Evolutionary conservation across 92 coral and sea anemone genomes (phyloP), one percentile per base, ranked within the genome.

Genomic region (Scolanthus callimorphus): DNA sequence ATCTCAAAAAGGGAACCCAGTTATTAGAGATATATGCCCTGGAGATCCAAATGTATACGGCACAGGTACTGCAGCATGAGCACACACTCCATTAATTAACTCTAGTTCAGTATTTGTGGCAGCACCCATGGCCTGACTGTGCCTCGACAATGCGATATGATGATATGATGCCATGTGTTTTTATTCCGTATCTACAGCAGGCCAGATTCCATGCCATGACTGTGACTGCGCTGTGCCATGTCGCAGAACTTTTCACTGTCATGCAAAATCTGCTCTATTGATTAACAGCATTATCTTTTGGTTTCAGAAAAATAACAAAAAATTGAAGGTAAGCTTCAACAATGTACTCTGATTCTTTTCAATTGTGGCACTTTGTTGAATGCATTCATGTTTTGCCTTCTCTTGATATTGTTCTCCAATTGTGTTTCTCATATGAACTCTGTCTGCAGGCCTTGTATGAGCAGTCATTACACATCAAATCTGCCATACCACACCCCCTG

Each of bases 21-120:
- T 66, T 92, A 50, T 71, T 92, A 20, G 98, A 92, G 53, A 89
- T 92, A 25, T 92, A 92, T 77, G 98, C 98, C 22, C 69, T 92
- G 48, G 98, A 92, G 77, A 92, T 92, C 57, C 96, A 92, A 74
- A 92, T 92, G 98, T 92, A 92, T 72, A 92, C 98, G 9, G 85
- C 98, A 3, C 98, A 92, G 85, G 95, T 85, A 51, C 15, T 15
- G 6, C n/a, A n/a, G n/a, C n/a, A n/a, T n/a, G n/a, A n/a, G n/a
- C n/a, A n/a, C n/a, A n/a, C n/a, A n/a, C n/a, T n/a, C n/a, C n/a
- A n/a, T n/a, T n/a, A n/a, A n/a, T n/a, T n/a, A n/a, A n/a, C n/a
- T n/a, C n/a, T n/a, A n/a, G n/a, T n/a, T n/a, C n/a, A n/a, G n/a
- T n/a, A n/a, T n/a, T n/a, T n/a, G n/a, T n/a, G n/a, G n/a, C n/a